Evolutionary conservation across 2,888 invertebrate genomes (phyloP).

Genomic region (Hydroisotoma schaefferi): DNA sequence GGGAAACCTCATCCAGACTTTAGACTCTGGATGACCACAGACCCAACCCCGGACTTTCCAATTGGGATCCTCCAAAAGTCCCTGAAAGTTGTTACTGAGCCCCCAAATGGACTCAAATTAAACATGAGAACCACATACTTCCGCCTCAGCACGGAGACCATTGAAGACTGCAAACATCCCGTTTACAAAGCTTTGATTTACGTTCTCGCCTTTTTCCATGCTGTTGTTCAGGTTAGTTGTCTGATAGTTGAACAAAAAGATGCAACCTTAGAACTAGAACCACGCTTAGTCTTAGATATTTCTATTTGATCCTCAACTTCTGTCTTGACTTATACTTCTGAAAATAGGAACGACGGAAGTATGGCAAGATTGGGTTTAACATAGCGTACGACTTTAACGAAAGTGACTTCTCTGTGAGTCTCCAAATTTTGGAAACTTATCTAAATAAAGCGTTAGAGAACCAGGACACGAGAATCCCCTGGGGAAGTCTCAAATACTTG

Average conservation of each 20-base stretch:
- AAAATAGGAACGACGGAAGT: constrained; percentile 86
- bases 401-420: constrained; percentile 85
- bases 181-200: constrained; percentile 79
- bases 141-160: constrained; percentile 70
- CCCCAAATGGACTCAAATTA: constrained; percentile 83
- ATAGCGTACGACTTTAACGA: constrained; percentile 90
- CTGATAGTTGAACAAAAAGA: background rate
- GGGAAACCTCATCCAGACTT: constrained; percentile 84
- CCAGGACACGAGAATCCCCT: constrained; percentile 69
- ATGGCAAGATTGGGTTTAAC: constrained; percentile 93
- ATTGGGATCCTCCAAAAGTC: constrained; percentile 83
- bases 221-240: constrained; percentile 73
- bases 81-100: constrained; percentile 87
- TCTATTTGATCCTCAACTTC: constrained; percentile 2
- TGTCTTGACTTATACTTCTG: constrained; percentile 18
- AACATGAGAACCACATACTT: constrained; percentile 84
- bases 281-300: background rate
- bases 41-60: constrained; percentile 80
- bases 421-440: constrained; percentile 79
- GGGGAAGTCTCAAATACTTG: constrained; percentile 85
- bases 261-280: no score
- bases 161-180: constrained; percentile 70
- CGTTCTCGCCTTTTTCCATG: constrained; percentile 89
- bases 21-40: constrained; percentile 87
- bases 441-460: constrained; percentile 64